Conservation (phyloP, 2,113 vertebrate species). For the Cervus canadensis region DNA sequence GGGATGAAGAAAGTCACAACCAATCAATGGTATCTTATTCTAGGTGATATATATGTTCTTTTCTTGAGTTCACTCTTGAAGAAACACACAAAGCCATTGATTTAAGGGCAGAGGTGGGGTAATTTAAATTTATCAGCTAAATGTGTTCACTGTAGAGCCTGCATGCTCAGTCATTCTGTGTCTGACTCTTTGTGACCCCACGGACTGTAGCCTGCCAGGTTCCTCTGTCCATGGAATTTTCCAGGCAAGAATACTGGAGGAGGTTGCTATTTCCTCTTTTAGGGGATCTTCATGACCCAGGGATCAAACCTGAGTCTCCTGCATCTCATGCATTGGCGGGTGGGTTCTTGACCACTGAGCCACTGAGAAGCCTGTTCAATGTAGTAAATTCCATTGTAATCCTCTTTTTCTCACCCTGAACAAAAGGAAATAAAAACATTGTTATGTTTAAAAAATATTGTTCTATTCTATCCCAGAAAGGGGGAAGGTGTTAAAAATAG, state of each 20-base stretch:
- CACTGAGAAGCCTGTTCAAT: background rate
- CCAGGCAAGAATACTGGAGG: background rate
- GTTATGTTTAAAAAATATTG: background rate
- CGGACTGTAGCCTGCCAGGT: background rate
- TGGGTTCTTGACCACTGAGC: background rate
- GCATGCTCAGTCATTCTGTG: background rate
- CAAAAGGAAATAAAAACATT: background rate
- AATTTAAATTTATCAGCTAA: background rate
- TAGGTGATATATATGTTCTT: background rate
- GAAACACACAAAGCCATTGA: background rate
- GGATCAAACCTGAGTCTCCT: background rate
- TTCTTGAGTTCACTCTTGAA: background rate
- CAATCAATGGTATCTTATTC: background rate
- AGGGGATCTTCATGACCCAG: background rate
- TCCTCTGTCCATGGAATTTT: background rate
- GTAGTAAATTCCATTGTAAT: background rate
- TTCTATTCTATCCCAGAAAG: background rate
- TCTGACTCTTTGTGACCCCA: background rate
- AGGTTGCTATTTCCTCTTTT: background rate
- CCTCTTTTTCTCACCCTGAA: background rate
- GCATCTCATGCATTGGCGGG: background rate
- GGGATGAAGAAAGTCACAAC: background rate
- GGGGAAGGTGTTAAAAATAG: background rate
- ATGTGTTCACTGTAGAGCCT: background rate
- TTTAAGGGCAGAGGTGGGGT: background rate